Percentiles rank a stretch among this genome's conserved stretches.
These are phyloP conservation scores for Micropoecilia bifurca DNA, from an alignment of 2,797 vertebrate genomes.

Conservation along the genomic window DNA sequence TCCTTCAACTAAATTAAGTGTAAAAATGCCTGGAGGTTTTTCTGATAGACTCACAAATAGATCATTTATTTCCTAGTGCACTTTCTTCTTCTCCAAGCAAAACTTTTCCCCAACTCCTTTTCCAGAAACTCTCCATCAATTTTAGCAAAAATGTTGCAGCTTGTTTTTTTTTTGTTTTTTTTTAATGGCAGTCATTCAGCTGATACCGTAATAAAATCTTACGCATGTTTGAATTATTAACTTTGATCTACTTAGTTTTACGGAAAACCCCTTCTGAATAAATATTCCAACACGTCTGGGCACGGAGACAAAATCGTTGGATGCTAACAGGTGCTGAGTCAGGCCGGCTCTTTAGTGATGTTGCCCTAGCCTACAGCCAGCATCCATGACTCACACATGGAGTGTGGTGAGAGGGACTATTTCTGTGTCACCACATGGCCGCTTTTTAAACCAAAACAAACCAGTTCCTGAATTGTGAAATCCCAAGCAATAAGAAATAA, in stretches of 20 bases:
- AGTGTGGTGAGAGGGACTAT: neutral
- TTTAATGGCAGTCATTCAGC: neutral
- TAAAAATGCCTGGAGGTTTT: neutral
- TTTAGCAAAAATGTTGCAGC: neutral
- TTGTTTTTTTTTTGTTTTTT: neutral
- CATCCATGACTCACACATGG: conserved; percentile 1
- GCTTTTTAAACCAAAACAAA: neutral
- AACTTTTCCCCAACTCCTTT: neutral
- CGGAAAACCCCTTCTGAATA: neutral
- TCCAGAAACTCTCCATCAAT: neutral
- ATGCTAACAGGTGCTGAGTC: neutral
- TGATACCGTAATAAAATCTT: neutral
- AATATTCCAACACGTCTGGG: neutral
- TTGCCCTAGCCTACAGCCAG: neutral
- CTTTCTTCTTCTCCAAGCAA: neutral
- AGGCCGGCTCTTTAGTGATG: neutral
- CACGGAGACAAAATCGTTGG: neutral
- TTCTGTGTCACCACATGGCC: neutral
- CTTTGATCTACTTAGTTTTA: neutral
- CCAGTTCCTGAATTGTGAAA: neutral
- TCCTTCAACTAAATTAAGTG: neutral
- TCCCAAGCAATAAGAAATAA: neutral
- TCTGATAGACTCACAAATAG: neutral
- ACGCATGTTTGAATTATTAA: neutral
- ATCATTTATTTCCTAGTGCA: neutral